Conservation (phyloP, 2,113 vertebrate genomes). For the Regulus satrapa region DNA sequence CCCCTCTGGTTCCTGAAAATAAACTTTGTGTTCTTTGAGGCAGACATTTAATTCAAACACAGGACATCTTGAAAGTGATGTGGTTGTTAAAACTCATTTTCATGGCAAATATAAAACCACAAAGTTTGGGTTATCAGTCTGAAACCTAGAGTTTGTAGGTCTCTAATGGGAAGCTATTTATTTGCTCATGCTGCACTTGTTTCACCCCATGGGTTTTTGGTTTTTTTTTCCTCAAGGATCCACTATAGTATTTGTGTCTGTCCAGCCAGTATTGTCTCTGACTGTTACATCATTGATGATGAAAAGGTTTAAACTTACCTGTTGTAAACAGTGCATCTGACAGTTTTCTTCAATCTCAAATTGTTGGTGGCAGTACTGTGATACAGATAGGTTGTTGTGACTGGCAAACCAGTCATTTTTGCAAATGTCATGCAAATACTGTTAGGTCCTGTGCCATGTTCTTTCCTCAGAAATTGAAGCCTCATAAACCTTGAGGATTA, state of each 20-base stretch:
- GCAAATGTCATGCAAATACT: background rate
- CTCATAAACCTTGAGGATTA: background rate
- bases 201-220: background rate
- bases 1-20: background rate
- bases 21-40: background rate
- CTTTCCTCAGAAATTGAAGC: background rate
- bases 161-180: background rate
- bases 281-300: background rate
- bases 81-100: background rate
- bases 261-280: background rate
- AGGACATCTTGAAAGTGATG: background rate
- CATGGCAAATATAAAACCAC: background rate
- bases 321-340: background rate
- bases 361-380: background rate
- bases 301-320: background rate
- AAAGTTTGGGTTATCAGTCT: background rate
- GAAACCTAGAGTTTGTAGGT: background rate
- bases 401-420: background rate
- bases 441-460: rapidly evolving
- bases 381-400: background rate
- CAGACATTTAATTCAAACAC: background rate
- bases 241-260: background rate
- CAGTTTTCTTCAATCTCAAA: background rate
- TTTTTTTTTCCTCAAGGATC: background rate
- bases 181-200: background rate